These are phyloP conservation scores for Bradypodion ventrale DNA, from an alignment of 2,797 vertebrate species.

Conservation along the genomic window DNA sequence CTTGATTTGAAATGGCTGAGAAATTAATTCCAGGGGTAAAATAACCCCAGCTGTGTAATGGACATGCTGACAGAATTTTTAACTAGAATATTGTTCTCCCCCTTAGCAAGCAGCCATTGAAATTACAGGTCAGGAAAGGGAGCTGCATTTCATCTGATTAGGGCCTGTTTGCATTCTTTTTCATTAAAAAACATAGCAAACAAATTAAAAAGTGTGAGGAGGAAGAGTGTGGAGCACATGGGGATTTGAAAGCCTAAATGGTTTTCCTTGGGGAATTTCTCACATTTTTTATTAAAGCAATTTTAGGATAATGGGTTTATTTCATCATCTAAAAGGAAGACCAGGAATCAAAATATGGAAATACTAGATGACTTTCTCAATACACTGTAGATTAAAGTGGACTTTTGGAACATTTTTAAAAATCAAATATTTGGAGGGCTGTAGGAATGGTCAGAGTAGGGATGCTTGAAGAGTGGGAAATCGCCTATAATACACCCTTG, in stretches of 20 bases:
- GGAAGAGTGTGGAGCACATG: neutral
- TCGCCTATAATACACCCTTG: no score
- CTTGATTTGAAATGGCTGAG: slow-evolving; percentile 56
- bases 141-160: slow-evolving; percentile 55
- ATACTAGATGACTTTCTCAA: no score
- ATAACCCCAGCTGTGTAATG: slow-evolving; percentile 40
- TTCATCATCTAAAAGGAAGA: slow-evolving; percentile 33
- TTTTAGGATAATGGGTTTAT: slow-evolving; percentile 29
- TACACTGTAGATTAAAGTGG: no score
- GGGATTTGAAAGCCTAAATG: neutral
- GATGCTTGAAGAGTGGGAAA: no score
- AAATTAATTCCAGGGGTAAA: slow-evolving; percentile 61
- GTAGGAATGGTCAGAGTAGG: no score
- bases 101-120: slow-evolving; percentile 15
- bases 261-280: slow-evolving; percentile 32
- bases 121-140: slow-evolving; percentile 56
- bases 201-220: neutral
- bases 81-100: slow-evolving; percentile 47
- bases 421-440: no score
- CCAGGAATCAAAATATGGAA: neutral
- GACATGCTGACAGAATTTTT: slow-evolving; percentile 55
- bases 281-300: slow-evolving; percentile 24
- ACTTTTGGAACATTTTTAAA: no score
- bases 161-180: slow-evolving; percentile 52
- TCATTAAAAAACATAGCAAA: slow-evolving; percentile 44